Evolutionary conservation across 2,797 vertebrate species (phyloP).

Genomic region (Anomalospiza imberbis): DNA sequence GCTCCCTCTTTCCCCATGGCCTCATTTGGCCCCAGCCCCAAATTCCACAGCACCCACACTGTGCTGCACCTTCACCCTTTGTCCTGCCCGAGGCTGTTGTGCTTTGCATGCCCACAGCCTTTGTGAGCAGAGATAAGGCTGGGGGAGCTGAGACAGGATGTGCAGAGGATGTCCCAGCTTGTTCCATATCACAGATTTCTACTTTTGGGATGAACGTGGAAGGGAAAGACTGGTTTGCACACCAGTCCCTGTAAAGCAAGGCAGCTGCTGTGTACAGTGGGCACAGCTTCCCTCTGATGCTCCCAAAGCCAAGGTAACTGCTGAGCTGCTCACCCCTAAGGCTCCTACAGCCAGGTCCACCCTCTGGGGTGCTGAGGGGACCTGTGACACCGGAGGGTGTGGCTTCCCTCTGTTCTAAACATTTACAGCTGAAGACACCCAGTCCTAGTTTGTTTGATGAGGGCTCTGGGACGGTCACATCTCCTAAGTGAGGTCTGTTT

Average conservation of each 20-base stretch:
- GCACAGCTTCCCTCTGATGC: background rate
- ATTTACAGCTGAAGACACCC: background rate
- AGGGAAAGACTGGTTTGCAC: background rate
- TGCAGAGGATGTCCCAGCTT: background rate
- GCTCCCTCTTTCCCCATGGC: background rate
- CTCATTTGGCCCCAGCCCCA: background rate
- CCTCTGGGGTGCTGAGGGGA: background rate
- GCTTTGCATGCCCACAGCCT: background rate
- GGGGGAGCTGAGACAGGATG: background rate
- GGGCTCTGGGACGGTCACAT: background rate
- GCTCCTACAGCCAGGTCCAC: background rate
- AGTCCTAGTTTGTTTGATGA: background rate
- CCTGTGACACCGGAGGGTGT: background rate
- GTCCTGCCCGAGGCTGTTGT: background rate
- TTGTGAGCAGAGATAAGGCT: background rate
- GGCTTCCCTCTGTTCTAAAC: background rate
- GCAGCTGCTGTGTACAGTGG: background rate
- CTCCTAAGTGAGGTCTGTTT: accelerated
- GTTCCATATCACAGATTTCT: background rate
- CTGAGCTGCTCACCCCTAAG: background rate
- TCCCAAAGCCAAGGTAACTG: background rate
- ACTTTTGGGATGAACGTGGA: background rate
- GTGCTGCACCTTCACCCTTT: background rate
- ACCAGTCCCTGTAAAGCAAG: background rate
- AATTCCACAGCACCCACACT: background rate